phyloP scores from a whole-genome alignment of 1,140 invertebrate genomes.

The Goniozus legneri region DNA sequence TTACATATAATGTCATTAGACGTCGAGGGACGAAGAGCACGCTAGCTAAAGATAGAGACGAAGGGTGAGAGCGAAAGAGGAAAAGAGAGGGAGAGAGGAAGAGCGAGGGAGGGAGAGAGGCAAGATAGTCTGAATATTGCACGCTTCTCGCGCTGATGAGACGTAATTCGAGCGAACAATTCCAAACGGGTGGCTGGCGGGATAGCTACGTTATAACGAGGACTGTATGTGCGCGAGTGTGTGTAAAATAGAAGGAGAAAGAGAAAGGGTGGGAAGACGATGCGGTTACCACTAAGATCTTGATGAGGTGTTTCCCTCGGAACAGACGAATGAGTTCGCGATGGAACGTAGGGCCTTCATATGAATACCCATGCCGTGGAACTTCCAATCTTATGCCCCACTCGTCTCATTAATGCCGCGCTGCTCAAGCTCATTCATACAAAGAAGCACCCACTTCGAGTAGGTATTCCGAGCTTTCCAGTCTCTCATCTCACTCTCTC shows the following conservation, averaged over 20 bases:
- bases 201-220: too few relatives aligned
- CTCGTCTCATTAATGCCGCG: conserved; percentile 16
- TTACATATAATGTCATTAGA: not conserved
- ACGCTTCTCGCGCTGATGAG: conserved; percentile 45
- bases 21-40: too few relatives aligned
- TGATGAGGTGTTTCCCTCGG: conserved; percentile 39
- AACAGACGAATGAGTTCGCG: conserved; percentile 27
- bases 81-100: too few relatives aligned
- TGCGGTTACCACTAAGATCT: conserved; percentile 24
- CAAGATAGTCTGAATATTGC: conserved; percentile 43
- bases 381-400: conserved; percentile 27
- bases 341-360: conserved; percentile 11
- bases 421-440: too few relatives aligned
- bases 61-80: too few relatives aligned
- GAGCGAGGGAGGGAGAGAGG: too few relatives aligned
- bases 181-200: conserved; percentile 3
- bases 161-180: conserved; percentile 46
- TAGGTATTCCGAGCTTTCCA: too few relatives aligned
- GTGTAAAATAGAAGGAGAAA: not conserved
- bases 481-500: too few relatives aligned
- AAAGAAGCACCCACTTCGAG: too few relatives aligned
- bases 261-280: not conserved
- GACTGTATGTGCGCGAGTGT: too few relatives aligned
- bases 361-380: conserved; percentile 28
- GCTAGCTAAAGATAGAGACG: too few relatives aligned